phyloP scores from a whole-genome alignment of 2,113 vertebrate species.

The Gallinago undulata region DNA sequence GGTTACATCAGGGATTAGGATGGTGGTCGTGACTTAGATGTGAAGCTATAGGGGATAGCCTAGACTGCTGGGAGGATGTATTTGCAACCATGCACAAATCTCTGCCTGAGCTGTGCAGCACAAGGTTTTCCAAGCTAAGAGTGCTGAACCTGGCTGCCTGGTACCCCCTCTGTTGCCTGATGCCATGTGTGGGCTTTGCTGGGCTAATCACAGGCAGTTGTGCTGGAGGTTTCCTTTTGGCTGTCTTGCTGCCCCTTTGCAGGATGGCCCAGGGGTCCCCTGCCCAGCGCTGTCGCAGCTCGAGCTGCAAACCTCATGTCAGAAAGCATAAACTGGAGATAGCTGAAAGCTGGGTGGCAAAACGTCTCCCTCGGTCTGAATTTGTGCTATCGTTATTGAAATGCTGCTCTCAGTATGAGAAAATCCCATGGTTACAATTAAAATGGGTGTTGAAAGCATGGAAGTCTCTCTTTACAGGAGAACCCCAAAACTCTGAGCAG shows the following conservation, averaged over 20 bases:
- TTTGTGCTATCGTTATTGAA: not conserved
- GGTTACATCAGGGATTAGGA: not conserved
- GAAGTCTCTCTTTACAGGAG: not conserved
- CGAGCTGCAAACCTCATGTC: not conserved
- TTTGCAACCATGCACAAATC: not conserved
- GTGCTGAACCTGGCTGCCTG: not conserved
- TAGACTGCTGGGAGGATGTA: not conserved
- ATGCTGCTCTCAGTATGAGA: not conserved
- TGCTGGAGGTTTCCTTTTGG: not conserved
- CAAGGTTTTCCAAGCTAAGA: not conserved
- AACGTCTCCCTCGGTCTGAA: not conserved
- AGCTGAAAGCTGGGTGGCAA: not conserved
- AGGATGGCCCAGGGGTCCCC: not conserved
- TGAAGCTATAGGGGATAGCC: not conserved
- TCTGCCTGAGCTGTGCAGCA: not conserved
- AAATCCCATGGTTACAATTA: not conserved
- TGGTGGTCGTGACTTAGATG: accelerated
- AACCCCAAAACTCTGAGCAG: not conserved
- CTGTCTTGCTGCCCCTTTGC: not conserved
- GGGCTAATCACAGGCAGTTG: not conserved
- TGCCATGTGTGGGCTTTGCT: accelerated
- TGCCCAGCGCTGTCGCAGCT: accelerated
- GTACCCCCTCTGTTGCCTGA: not conserved
- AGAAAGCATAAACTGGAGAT: not conserved
- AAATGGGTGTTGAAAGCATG: not conserved